Base-by-base conservation (phyloP, 2,797 vertebrate species). In the Pangasius djambal region DNA sequence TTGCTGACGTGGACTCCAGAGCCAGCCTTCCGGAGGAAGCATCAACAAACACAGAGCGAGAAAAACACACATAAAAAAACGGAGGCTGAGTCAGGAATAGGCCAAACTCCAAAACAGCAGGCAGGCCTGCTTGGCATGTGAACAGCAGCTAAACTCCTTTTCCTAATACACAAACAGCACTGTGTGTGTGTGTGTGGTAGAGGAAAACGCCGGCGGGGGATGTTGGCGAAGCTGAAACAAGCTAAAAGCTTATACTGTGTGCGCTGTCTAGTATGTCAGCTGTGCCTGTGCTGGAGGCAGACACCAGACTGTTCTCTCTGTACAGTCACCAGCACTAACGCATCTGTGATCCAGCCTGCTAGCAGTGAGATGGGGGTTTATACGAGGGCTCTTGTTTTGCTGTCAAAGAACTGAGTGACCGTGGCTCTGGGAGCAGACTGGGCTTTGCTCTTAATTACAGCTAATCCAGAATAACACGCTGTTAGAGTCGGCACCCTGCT, bases 1-100 rank as follows among this genome's bases (percentile, higher is more conserved):
- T 91, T 91, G 95, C 95, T 95, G 95, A 96, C 94, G 96, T 96
- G 96, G 95, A 95, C 83, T 40, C 88, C 87, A 93, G 93, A 93
- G 93, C 95, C 96, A 95, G 94, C 95, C 92, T 95, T 95, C 90
- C 92, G 93, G 93, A 92, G 95, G 95, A 93, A 94, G 92, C 94
- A 92, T 91, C 93, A 90, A 94, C 74, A 88, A 93, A 89, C 88
- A 91, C 91, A 92, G 93, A 94, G 92, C 91, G 93, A 91, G 87
- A 90, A 91, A 87, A 91, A 87, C 90, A 86, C 63, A 85, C 85
- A 77, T 70, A n/a, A 6, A 44, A 59, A n/a, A 22, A 87, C 28
- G 6, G 34, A 72, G 34, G 52, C 67, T 90, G 88, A 92, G 91
- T 93, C 92, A 90, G 92, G 91, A 94, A 94, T 93, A 94, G 91